Evolutionary conservation across 2,888 invertebrate genomes (phyloP).

Genomic region (Pyrrhosoma nymphula): DNA sequence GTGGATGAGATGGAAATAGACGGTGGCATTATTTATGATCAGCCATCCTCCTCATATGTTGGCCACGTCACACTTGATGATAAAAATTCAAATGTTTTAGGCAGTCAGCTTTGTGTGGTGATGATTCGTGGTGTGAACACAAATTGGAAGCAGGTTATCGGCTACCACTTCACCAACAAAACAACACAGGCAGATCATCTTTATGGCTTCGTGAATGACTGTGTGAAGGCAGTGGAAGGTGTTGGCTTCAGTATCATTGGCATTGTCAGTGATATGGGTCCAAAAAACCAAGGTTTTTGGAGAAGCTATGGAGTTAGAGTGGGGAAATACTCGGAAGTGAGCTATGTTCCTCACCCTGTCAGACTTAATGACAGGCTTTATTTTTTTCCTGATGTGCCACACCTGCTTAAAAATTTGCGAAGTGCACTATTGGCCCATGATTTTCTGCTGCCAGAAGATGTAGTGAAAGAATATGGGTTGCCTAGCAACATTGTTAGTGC

Average conservation of each 20-base stretch:
- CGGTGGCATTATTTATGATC: background rate
- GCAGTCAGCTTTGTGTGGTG: constrained; percentile 34
- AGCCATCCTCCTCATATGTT: background rate
- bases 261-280: too few relatives aligned
- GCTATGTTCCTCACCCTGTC: too few relatives aligned
- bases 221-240: constrained; percentile 8
- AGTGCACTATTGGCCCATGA: background rate
- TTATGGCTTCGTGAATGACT: background rate
- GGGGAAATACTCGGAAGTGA: too few relatives aligned
- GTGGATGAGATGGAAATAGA: constrained; percentile 55
- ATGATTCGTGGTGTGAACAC: constrained; percentile 54
- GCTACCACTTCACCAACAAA: constrained; percentile 24
- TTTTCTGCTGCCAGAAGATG: constrained; percentile 2
- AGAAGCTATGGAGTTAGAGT: too few relatives aligned
- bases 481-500: background rate
- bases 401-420: constrained; percentile 33
- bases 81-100: background rate
- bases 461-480: background rate
- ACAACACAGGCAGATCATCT: background rate
- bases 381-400: constrained; percentile 38
- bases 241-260: constrained; percentile 41
- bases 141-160: constrained; percentile 64
- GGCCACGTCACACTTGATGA: background rate
- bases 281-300: too few relatives aligned
- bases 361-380: too few relatives aligned